A percentile compares a stretch with the other conserved stretches of the same genome.
These are phyloP conservation scores for Agapornis canus DNA, from an alignment of 2,797 vertebrate genomes.

Conservation along the genomic window DNA sequence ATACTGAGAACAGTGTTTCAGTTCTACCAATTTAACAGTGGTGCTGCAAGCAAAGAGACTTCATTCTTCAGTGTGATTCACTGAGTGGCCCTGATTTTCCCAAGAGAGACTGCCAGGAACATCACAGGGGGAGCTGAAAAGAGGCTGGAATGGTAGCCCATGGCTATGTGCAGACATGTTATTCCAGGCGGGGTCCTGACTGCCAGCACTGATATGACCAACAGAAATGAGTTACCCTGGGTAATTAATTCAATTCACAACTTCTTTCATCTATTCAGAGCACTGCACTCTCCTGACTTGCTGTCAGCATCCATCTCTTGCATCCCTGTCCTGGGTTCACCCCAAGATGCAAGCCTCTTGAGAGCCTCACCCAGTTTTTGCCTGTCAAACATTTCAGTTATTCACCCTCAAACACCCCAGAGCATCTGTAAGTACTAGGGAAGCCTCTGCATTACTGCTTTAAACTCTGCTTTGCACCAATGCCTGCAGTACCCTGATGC, in stretches of 20 bases:
- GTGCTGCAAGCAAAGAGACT: background rate
- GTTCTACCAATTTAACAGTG: background rate
- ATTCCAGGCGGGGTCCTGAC: background rate
- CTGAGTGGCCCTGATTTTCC: background rate
- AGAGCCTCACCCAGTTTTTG: background rate
- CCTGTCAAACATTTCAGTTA: background rate
- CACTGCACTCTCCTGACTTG: background rate
- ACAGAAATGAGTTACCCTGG: background rate
- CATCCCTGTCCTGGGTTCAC: background rate
- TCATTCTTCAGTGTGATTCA: background rate
- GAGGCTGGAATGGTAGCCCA: background rate
- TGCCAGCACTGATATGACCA: background rate
- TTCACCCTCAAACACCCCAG: background rate
- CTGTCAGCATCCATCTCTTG: background rate
- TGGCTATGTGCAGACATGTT: background rate
- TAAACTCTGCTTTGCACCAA: background rate
- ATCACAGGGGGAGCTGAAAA: background rate
- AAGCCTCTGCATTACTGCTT: background rate
- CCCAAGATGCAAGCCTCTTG: rapidly evolving
- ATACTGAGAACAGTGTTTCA: background rate
- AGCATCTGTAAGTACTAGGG: background rate
- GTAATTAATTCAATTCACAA: background rate
- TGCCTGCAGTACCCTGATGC: background rate
- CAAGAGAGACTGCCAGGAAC: background rate
- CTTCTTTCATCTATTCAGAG: background rate